phyloP scores from a whole-genome alignment of 2,113 vertebrate genomes.

The Halcyon senegalensis region DNA sequence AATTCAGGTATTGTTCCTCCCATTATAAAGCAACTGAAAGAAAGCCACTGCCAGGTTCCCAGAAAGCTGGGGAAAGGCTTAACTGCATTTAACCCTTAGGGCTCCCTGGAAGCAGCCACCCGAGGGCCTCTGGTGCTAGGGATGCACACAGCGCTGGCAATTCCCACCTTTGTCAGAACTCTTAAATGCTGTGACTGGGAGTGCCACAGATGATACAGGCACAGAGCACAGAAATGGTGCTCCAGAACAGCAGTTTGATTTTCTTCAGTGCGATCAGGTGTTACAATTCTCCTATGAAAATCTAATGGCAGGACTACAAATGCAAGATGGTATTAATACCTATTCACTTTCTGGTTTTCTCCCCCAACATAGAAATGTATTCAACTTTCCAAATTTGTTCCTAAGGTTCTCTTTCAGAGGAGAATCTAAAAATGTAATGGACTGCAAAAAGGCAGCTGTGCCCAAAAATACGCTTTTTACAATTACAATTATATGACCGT shows the following conservation, averaged over 20 bases:
- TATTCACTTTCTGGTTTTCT: not conserved
- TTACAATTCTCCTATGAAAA: not conserved
- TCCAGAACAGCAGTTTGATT: not conserved
- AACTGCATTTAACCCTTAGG: conserved; percentile 46
- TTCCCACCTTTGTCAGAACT: accelerated
- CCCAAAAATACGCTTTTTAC: not conserved
- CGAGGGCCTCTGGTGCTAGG: not conserved
- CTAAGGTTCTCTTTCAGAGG: not conserved
- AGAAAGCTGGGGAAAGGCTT: conserved; percentile 29
- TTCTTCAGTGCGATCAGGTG: not conserved
- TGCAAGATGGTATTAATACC: not conserved
- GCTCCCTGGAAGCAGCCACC: not conserved
- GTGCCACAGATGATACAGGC: not conserved
- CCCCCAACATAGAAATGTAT: not conserved
- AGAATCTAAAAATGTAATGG: not conserved
- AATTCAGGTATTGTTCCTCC: conserved; percentile 66
- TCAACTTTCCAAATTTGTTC: not conserved
- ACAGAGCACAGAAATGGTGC: not conserved
- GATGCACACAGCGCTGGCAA: not conserved
- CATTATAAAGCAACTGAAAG: conserved; percentile 49
- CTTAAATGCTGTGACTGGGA: not conserved
- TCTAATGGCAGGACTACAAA: not conserved
- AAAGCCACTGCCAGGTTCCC: conserved; percentile 55
- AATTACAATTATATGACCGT: not conserved
- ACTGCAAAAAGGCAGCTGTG: not conserved